Base-by-base conservation (phyloP, 2,888 invertebrate genomes). In the Chrysotoxum bicinctum region DNA sequence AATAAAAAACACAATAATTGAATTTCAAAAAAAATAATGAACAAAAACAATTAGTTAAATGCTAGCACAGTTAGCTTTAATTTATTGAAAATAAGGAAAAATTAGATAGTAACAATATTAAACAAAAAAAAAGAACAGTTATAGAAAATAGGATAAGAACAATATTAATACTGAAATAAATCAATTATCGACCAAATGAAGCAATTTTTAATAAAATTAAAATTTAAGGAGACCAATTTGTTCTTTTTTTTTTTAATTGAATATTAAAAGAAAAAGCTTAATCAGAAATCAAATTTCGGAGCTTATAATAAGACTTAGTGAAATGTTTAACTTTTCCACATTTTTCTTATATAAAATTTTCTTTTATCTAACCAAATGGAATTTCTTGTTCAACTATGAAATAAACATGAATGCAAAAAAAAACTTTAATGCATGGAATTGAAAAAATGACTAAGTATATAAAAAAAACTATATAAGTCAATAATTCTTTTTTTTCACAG, bases 131-230 rank as follows among this genome's bases (percentile, higher is more conserved):
- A 16, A 58, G 23, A 52, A 45, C 10, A 32, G n/a, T 56, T 64
- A 23, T 56, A 70, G 19, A 16, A 72, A 60, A n/a, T 50, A 72
- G 23, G 8, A 3, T 48, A 60, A 60, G 35, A 48, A 54, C 12
- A 45, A 48, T 21, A 37, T 35, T 19, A 35, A 56, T 19, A n/a
- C 1, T 50, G 23, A 52, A 26, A 23, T 50, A 50, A 74, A 23
- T 68, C 68, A 80, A 74, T 80, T 68, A 80, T 52, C 48, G 48
- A 70, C 78, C 78, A 75, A 75, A 62, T 40, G 43, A 75, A 76
- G 56, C 79, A 79, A 79, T 68, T 64, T 58, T 7, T 16, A 74
- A 54, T 21, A 68, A 52, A 54, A 8, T 21, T n/a, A 21, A 64
- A 30, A 35, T 72, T 64, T 54, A 58, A 30, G 6, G 19, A 30